Evolutionary conservation across 2,113 vertebrate species (phyloP).

Genomic region (Tor tambroides): DNA sequence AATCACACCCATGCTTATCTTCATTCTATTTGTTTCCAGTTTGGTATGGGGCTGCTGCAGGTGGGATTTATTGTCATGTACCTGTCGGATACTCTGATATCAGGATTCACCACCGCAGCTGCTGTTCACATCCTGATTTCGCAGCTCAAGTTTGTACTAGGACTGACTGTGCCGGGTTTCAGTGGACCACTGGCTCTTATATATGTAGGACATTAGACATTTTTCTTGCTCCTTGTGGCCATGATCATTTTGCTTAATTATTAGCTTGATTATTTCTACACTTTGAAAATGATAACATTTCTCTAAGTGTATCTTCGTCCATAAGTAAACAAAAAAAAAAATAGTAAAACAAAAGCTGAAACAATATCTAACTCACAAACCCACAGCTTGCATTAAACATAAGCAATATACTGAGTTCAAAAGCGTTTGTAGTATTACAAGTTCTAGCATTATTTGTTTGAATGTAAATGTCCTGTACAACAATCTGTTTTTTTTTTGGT

Average conservation of each 20-base stretch:
- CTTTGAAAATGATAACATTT: background rate
- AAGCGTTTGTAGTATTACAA: too few relatives aligned
- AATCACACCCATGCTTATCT: background rate
- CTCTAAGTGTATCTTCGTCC: too few relatives aligned
- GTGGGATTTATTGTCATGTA: conserved; percentile 93
- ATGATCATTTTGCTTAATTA: background rate
- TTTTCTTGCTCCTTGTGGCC: background rate
- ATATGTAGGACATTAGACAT: conserved; percentile 80
- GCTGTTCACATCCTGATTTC: conserved; percentile 93
- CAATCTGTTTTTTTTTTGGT: background rate
- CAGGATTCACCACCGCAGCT: conserved; percentile 92
- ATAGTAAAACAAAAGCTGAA: background rate
- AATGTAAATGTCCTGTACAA: background rate
- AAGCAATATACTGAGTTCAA: background rate
- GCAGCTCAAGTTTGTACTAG: conserved; percentile 94
- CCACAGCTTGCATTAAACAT: background rate
- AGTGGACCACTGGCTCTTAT: conserved; percentile 83
- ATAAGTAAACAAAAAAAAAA: background rate
- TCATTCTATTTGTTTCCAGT: conserved; percentile 70
- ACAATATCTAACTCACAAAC: background rate
- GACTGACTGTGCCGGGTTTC: conserved; percentile 78
- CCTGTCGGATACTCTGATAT: conserved; percentile 91
- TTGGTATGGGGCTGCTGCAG: conserved; percentile 84
- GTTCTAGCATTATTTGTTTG: too few relatives aligned
- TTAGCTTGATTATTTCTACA: background rate